Evolutionary conservation across 2,797 vertebrate species (phyloP).

Genomic region (Propithecus deckenii): DNA sequence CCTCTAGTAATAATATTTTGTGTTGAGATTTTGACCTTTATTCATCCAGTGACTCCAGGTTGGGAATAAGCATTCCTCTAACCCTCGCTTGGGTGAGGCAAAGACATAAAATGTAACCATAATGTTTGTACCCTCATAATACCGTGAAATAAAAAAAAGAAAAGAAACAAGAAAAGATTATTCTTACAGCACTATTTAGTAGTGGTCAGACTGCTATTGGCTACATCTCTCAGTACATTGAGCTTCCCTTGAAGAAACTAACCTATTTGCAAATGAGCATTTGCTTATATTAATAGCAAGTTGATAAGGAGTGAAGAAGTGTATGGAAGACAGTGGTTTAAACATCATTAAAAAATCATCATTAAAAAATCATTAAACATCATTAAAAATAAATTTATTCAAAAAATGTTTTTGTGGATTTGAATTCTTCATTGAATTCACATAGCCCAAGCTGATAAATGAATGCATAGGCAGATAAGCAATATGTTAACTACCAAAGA

Average conservation of each 20-base stretch:
- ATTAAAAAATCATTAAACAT: conserved; percentile 67
- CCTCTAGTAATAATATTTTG: background rate
- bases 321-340: conserved; percentile 10
- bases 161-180: background rate
- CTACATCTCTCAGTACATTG: background rate
- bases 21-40: background rate
- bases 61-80: background rate
- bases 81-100: no score
- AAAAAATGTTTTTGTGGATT: conserved; percentile 17
- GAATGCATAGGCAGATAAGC: background rate
- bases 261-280: conserved; percentile 5
- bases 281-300: background rate
- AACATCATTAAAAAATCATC: conserved; percentile 34
- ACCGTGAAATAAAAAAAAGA: no score
- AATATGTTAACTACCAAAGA: background rate
- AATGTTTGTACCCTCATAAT: no score
- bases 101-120: no score
- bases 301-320: background rate
- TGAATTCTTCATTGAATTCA: conserved; percentile 54
- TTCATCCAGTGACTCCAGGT: background rate
- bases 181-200: background rate
- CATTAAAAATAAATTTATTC: conserved; percentile 60
- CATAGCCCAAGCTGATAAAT: background rate
- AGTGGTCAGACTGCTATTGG: background rate
- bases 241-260: conserved; percentile 36